Evolutionary conservation across 1,140 invertebrate genomes (phyloP), one percentile per base, ranked within the genome.

Genomic region (Ceratitis capitata): DNA sequence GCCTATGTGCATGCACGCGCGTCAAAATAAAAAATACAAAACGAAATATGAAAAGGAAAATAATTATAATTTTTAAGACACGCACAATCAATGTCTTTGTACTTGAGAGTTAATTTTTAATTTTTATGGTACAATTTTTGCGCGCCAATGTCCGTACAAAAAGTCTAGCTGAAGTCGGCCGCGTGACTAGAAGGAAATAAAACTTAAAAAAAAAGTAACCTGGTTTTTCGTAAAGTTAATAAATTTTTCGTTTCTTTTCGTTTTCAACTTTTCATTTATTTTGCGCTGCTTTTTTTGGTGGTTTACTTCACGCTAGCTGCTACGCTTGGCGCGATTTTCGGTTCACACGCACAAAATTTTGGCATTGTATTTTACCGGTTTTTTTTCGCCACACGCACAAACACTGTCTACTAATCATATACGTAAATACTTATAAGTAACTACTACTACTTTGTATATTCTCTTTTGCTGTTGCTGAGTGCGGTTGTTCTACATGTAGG

Each of bases 251-350:
- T 39, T 69, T 29, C 6, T 69, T n/a, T 32, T 16, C 32, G 61
- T 7, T 29, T 69, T 14, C 35, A 10, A 2, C 9, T 23, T 58
- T 32, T 5, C n/a, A 32, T 69, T 61, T 58, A 26, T 58, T 58
- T 26, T 58, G 14, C 26, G 19, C 51, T 32, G 29, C 14, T 14
- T 12, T 23, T 12, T 35, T 69, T 69, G 16, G 61, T 56, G 14
- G 5, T 69, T 35, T 29, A 19, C 39, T 69, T 69, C 61, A 35
- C 14, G 61, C 61, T 69, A 1, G 61, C 16, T 12, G 61, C 23
- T 64, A 39, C 29, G 61, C 61, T 64, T 64, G 61, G 61, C 61
- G 61, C 61, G 61, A 35, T 69, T 69, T 69, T 69, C 61, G 61
- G 26, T 64, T 64, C 61, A 32, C 61, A 69, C 61, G 61, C 61